Conservation (phyloP, 2,888 invertebrate genomes). For the Torymus aiolomorphi region DNA sequence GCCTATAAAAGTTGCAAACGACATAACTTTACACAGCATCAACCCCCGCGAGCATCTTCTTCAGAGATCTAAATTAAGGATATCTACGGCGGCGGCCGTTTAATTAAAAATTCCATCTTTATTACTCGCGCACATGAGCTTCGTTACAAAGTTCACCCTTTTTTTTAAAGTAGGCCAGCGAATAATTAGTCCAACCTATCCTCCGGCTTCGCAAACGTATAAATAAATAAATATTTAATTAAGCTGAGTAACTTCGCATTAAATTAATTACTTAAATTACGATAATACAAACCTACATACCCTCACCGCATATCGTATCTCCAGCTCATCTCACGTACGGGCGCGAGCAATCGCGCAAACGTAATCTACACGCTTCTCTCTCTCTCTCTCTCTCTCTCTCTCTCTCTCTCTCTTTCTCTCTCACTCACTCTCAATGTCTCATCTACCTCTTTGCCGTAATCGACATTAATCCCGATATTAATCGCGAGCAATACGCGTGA, state of each 20-base stretch:
- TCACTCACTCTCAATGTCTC: no score
- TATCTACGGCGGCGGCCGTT: no score
- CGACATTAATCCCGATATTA: constrained; percentile 15
- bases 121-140: no score
- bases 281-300: background rate
- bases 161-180: background rate
- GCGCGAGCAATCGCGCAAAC: background rate
- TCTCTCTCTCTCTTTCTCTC: background rate
- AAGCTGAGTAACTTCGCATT: constrained; percentile 12
- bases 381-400: background rate
- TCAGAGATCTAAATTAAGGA: no score
- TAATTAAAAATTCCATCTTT: no score
- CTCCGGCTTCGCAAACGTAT: background rate
- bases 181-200: background rate
- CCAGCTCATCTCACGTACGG: background rate
- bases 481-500: constrained; percentile 15
- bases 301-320: background rate
- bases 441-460: background rate
- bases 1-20: no score
- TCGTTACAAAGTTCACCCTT: background rate
- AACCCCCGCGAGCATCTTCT: no score
- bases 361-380: background rate
- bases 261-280: constrained; percentile 17
- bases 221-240: constrained; percentile 36
- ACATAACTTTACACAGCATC: no score